These are phyloP conservation scores for Holothuria leucospilota DNA, from an alignment of 53 echinoderm and acorn worm species.

Conservation along the genomic window DNA sequence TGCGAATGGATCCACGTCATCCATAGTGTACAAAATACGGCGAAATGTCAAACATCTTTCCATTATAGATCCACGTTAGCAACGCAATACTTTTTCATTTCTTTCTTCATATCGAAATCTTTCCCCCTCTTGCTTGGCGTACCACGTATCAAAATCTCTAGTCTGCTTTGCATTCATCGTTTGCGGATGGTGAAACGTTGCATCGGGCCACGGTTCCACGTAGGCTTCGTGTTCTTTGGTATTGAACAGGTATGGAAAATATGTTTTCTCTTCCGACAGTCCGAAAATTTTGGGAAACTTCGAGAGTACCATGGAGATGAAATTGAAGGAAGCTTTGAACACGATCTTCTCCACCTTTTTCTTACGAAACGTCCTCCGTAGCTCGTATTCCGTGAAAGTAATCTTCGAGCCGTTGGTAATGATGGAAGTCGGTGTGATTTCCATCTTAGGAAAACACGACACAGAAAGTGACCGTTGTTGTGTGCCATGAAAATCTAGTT, in stretches of 20 bases:
- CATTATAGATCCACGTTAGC: slow-evolving; percentile 60
- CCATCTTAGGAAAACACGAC: background rate
- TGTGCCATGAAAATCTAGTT: slow-evolving; percentile 50
- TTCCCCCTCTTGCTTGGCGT: slow-evolving; percentile 5
- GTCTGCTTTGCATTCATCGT: slow-evolving; percentile 14
- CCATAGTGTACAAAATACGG: background rate
- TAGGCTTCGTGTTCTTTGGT: slow-evolving; percentile 12
- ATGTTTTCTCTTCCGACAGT: slow-evolving; percentile 41
- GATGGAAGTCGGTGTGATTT: background rate
- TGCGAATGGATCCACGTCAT: slow-evolving; percentile 34
- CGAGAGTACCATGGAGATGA: slow-evolving; percentile 66
- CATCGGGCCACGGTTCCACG: background rate
- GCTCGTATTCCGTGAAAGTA: background rate
- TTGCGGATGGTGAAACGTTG: slow-evolving; percentile 27
- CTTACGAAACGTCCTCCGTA: background rate
- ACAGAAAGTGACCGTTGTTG: slow-evolving; percentile 54
- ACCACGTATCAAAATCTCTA: slow-evolving; percentile 4
- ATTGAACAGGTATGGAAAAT: slow-evolving; percentile 55
- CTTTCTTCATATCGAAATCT: slow-evolving; percentile 42
- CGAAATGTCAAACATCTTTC: slow-evolving; percentile 43
- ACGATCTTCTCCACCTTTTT: slow-evolving; percentile 19
- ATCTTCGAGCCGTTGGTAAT: background rate
- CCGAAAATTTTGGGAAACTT: slow-evolving; percentile 49
- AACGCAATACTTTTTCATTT: too few relatives aligned
- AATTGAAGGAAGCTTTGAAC: slow-evolving; percentile 66